Percentiles rank a stretch among this genome's conserved stretches.
phyloP scores from a whole-genome alignment of 2,888 invertebrate species.

The Archaeoteleia sp. region DNA sequence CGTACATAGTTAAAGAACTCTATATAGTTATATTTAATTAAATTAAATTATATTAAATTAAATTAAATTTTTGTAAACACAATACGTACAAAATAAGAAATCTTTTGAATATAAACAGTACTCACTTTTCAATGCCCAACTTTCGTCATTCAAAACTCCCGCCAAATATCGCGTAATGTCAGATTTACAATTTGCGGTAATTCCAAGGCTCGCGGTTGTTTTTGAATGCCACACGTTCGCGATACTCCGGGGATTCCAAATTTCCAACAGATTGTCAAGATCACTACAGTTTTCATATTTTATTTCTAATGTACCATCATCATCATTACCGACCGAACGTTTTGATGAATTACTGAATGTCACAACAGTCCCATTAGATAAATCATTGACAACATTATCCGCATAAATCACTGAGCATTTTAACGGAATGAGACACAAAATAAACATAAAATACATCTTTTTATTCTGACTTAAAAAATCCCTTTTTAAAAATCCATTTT shows the following conservation, averaged over 20 bases:
- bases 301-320: no score
- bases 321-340: not conserved
- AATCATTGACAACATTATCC: not conserved
- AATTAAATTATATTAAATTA: no score
- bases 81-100: no score
- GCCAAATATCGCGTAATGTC: constrained; percentile 75
- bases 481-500: no score
- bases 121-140: constrained; percentile 78
- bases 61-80: no score
- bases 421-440: not conserved
- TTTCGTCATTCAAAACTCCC: constrained; percentile 75
- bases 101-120: no score
- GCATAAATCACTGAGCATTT: not conserved
- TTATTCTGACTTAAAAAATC: not conserved
- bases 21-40: no score
- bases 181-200: constrained; percentile 75
- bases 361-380: not conserved
- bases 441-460: not conserved
- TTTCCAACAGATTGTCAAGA: constrained; percentile 53
- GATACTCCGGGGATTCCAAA: constrained; percentile 59
- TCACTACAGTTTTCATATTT: constrained; percentile 9
- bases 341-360: constrained; percentile 4
- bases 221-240: constrained; percentile 65
- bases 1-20: no score
- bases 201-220: constrained; percentile 73